phyloP scores from a whole-genome alignment of 2,888 invertebrate genomes.

The Dorcus hopei region DNA sequence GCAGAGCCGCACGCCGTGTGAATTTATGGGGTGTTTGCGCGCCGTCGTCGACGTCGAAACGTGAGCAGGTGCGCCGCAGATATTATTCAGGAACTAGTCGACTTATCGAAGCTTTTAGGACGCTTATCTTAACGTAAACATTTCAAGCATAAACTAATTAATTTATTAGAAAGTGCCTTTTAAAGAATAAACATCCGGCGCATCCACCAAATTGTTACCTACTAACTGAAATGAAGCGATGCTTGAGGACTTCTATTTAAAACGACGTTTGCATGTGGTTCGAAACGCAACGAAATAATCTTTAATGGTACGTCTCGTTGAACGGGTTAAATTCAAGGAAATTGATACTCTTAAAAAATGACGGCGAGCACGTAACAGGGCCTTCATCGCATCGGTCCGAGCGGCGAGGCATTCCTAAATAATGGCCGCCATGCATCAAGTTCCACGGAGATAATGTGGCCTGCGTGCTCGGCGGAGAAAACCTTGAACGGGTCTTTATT shows the following conservation, averaged over 20 bases:
- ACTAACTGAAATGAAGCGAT: too few species aligned
- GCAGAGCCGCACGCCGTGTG: constrained; percentile 15
- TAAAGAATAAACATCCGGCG: too few species aligned
- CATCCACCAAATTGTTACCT: too few species aligned
- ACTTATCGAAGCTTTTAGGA: constrained; percentile 4
- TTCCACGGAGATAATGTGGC: constrained; percentile 39
- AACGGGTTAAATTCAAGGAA: neutral
- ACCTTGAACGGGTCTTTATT: constrained; percentile 45
- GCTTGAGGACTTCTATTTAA: too few species aligned
- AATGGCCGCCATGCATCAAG: constrained; percentile 41
- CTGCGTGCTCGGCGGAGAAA: constrained; percentile 41
- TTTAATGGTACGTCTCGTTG: neutral
- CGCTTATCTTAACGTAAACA: neutral
- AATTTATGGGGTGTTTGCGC: constrained; percentile 23
- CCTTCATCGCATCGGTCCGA: neutral
- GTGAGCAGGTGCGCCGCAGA: constrained; percentile 14
- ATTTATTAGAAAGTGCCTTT: too few species aligned
- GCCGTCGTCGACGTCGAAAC: constrained; percentile 8
- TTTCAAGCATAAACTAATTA: too few species aligned
- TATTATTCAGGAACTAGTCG: neutral
- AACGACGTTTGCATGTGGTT: neutral
- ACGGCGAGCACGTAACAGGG: too few species aligned
- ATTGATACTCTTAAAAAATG: too few species aligned
- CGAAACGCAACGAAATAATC: constrained; percentile 4
- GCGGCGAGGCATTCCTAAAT: constrained; percentile 40